A percentile compares a stretch with the other conserved stretches of the same genome.
phyloP scores from a whole-genome alignment of 2,797 vertebrate genomes.

The Uromys caudimaculatus region DNA sequence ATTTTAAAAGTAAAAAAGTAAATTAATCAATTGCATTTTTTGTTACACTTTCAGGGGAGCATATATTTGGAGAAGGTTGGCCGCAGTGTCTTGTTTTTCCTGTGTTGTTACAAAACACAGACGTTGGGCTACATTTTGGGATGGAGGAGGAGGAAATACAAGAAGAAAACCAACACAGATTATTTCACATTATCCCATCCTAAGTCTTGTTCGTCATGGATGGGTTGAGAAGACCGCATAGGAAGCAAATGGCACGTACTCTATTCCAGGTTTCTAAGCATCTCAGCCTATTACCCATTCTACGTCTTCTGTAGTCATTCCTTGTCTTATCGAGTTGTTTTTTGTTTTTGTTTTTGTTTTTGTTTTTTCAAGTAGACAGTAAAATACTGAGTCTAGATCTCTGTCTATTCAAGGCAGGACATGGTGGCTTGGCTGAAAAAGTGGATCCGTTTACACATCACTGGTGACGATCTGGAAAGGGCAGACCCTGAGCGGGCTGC shows the following conservation, averaged over 20 bases:
- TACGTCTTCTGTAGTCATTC: background rate
- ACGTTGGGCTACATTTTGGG: background rate
- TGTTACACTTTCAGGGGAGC: background rate
- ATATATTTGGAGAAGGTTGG: background rate
- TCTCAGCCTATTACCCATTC: background rate
- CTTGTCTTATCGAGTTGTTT: background rate
- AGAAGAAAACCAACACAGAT: background rate
- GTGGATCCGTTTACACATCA: background rate
- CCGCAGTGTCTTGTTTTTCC: background rate
- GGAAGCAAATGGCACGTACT: background rate
- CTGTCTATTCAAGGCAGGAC: background rate
- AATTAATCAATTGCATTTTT: background rate
- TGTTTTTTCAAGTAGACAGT: background rate
- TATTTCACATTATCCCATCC: background rate
- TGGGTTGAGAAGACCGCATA: background rate
- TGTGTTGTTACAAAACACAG: background rate
- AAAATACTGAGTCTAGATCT: background rate
- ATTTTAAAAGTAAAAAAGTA: background rate
- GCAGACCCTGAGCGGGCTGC: background rate
- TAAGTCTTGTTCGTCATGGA: background rate
- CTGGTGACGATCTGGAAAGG: constrained; percentile 17
- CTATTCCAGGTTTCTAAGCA: background rate
- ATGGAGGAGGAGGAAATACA: background rate
- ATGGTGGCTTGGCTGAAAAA: background rate
- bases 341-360: too few relatives aligned